These are phyloP conservation scores for Trachelipus rathkii DNA, from an alignment of 1,140 invertebrate species.

Conservation along the genomic window DNA sequence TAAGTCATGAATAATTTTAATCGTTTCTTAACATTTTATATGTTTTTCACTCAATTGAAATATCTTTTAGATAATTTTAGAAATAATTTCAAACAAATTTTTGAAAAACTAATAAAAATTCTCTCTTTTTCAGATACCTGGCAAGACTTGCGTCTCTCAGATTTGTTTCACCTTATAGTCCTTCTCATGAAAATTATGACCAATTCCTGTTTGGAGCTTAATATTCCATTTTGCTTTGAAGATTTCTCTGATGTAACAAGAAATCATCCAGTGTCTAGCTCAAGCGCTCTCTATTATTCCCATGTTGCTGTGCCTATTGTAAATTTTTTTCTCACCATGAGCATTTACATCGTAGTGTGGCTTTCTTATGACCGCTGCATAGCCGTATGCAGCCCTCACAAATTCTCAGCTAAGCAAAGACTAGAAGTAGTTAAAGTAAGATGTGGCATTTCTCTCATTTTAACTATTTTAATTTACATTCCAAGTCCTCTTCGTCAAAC, in stretches of 20 bases:
- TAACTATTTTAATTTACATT: conserved; percentile 39
- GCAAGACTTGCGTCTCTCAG: conserved; percentile 48
- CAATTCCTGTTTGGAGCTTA: no score
- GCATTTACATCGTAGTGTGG: conserved; percentile 49
- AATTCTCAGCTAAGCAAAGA: conserved; percentile 47
- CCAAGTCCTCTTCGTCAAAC: conserved; percentile 39
- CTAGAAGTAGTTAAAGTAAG: conserved; percentile 35
- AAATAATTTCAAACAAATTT: no score
- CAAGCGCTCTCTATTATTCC: conserved; percentile 48
- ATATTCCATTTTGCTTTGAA: conserved; percentile 46
- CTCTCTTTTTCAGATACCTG: conserved; percentile 47
- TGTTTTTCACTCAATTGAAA: no score
- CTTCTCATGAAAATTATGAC: no score
- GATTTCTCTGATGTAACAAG: conserved; percentile 43
- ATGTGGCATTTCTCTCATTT: conserved; percentile 32
- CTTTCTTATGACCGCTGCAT: conserved; percentile 49
- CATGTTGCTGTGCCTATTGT: conserved; percentile 48
- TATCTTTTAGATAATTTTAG: no score
- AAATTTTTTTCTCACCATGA: conserved; percentile 49
- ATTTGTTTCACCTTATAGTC: conserved; percentile 48
- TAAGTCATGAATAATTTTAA: no score
- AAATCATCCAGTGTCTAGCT: conserved; percentile 19
- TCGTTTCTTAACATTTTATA: no score
- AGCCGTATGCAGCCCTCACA: conserved; percentile 48
- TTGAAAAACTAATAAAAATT: no score